Evolutionary conservation across 2,113 vertebrate species (phyloP).

Genomic region (Proterorhinus semilunaris): DNA sequence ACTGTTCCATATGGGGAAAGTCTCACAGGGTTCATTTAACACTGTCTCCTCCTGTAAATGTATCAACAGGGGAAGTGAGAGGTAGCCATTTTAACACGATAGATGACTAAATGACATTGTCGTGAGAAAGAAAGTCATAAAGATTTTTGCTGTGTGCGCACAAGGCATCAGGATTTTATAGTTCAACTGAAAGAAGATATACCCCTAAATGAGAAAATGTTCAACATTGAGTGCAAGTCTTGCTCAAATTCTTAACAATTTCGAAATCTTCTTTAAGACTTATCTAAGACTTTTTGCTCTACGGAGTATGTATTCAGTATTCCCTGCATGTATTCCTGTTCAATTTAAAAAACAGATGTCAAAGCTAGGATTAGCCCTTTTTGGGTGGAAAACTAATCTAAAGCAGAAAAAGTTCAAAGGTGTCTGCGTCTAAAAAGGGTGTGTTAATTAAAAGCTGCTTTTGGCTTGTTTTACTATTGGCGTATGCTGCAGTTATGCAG

Average conservation of each 20-base stretch:
- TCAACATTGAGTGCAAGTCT: background rate
- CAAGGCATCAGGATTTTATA: too few relatives aligned
- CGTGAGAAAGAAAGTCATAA: too few relatives aligned
- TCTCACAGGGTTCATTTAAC: too few relatives aligned
- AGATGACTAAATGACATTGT: too few relatives aligned
- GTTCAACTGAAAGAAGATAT: background rate
- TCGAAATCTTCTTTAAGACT: background rate
- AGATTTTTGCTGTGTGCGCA: too few relatives aligned
- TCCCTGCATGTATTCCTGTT: background rate
- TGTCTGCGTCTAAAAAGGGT: slow-evolving; percentile 5
- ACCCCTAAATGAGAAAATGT: background rate
- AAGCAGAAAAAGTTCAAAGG: slow-evolving; percentile 20
- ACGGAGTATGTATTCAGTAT: background rate
- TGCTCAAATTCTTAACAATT: too few relatives aligned
- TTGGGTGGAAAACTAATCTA: slow-evolving; percentile 35
- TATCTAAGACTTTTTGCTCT: background rate
- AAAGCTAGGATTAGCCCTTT: slow-evolving; percentile 31
- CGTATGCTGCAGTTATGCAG: slow-evolving; percentile 31
- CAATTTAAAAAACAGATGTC: slow-evolving; percentile 9
- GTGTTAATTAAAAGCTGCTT: slow-evolving; percentile 39
- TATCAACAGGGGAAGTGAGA: background rate
- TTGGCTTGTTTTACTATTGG: slow-evolving; percentile 29
- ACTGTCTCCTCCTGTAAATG: too few relatives aligned
- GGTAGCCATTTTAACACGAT: background rate
- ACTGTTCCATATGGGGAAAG: too few relatives aligned